Evolutionary conservation across 1,140 invertebrate species (phyloP).

Genomic region (Gryllus bimaculatus): DNA sequence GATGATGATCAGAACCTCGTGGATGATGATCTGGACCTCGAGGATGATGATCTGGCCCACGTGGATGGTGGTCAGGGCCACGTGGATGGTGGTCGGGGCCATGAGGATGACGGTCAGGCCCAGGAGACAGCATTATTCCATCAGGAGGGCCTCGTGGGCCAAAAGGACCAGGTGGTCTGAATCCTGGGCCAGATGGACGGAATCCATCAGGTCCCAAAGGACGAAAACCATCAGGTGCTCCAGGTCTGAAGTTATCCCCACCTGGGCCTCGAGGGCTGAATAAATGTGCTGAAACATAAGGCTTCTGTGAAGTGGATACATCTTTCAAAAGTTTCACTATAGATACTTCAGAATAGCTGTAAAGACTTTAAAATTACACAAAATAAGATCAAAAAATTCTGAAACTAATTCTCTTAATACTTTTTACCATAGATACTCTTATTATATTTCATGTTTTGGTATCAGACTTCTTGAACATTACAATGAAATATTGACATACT

Average conservation of each 20-base stretch:
- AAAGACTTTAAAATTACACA: too few relatives aligned
- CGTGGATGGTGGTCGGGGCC: neutral
- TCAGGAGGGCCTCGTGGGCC: slow-evolving; percentile 12
- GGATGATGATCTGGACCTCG: slow-evolving; percentile 5
- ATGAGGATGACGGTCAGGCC: neutral
- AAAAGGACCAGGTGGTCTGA: slow-evolving; percentile 14
- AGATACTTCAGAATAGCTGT: too few relatives aligned
- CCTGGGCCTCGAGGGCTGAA: slow-evolving; percentile 13
- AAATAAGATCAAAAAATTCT: too few relatives aligned
- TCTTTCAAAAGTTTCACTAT: too few relatives aligned
- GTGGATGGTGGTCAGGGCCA: neutral
- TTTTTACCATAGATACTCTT: too few relatives aligned
- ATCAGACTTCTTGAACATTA: too few relatives aligned
- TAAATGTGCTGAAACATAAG: neutral
- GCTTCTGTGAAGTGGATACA: too few relatives aligned
- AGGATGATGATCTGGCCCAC: slow-evolving; percentile 13
- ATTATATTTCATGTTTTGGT: too few relatives aligned
- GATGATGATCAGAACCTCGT: neutral
- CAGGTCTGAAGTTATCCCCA: slow-evolving; percentile 29
- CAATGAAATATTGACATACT: too few relatives aligned
- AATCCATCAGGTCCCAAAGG: slow-evolving; percentile 23
- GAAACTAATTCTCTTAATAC: too few relatives aligned
- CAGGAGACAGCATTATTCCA: slow-evolving; percentile 10
- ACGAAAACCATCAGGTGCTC: slow-evolving; percentile 28
- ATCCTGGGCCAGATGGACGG: slow-evolving; percentile 9